Conservation (phyloP, 2,888 invertebrate genomes). For the Chrysolina haemoptera region DNA sequence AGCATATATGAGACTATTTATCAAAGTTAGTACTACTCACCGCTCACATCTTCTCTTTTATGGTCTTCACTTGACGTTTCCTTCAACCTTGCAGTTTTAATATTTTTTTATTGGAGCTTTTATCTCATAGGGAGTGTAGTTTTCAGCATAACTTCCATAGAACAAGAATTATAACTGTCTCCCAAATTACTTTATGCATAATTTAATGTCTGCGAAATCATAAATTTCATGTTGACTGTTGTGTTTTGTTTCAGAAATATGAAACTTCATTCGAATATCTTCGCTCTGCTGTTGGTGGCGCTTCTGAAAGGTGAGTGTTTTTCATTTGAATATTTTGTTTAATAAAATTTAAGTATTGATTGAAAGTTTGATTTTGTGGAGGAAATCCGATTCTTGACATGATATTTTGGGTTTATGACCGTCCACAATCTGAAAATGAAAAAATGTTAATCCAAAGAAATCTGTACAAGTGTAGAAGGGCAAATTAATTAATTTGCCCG, state of each 20-base stretch:
- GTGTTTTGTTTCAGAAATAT: slow-evolving; percentile 56
- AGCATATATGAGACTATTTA: slow-evolving; percentile 48
- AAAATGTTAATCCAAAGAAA: too few relatives aligned
- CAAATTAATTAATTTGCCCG: too few relatives aligned
- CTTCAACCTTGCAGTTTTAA: slow-evolving; percentile 45
- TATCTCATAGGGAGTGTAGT: background rate
- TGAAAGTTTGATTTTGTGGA: too few relatives aligned
- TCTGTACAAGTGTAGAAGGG: too few relatives aligned
- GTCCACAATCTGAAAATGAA: too few relatives aligned
- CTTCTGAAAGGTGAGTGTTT: slow-evolving; percentile 49
- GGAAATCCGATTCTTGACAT: too few relatives aligned
- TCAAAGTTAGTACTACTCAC: slow-evolving; percentile 55
- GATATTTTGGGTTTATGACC: too few relatives aligned
- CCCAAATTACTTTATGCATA: background rate
- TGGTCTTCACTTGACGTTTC: slow-evolving; percentile 51
- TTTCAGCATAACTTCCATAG: slow-evolving; percentile 29
- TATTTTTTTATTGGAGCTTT: background rate
- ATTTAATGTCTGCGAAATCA: background rate
- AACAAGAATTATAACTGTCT: background rate
- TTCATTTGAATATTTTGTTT: background rate
- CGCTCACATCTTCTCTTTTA: slow-evolving; percentile 53
- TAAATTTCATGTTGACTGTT: slow-evolving; percentile 32
- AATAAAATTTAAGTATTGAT: background rate
- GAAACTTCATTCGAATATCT: slow-evolving; percentile 45
- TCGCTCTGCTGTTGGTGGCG: slow-evolving; percentile 35